These are phyloP conservation scores for Propithecus coquereli DNA, from an alignment of 2,113 vertebrate species.

Conservation along the genomic window DNA sequence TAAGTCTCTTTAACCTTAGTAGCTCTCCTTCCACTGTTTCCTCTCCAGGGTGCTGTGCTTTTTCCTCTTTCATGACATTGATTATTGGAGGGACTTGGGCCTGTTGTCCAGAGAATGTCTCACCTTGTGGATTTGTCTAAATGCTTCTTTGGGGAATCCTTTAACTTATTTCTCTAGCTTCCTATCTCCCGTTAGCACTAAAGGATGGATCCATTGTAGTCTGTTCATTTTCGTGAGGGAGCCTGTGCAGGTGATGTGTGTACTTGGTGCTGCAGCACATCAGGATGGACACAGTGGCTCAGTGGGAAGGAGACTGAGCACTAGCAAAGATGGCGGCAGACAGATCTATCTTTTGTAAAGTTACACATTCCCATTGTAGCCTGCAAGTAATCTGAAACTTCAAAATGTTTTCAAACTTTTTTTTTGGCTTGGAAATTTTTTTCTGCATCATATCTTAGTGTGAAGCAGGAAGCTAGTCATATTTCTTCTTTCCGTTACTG, in stretches of 20 bases:
- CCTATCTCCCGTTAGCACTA: neutral
- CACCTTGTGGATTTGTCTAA: neutral
- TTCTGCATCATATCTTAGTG: neutral
- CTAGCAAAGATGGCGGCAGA: neutral
- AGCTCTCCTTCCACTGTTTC: neutral
- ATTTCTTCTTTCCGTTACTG: conserved; percentile 5
- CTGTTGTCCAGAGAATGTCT: neutral
- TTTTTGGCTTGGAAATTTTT: neutral
- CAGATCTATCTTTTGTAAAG: neutral
- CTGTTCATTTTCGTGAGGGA: neutral
- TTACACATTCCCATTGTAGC: neutral
- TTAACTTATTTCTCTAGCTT: neutral
- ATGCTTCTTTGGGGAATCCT: neutral
- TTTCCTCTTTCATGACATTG: neutral
- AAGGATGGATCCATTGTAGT: neutral
- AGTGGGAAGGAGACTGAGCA: neutral
- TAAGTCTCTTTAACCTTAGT: neutral
- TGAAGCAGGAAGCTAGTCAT: neutral
- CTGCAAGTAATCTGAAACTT: neutral
- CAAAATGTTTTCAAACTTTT: neutral
- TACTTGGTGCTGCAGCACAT: neutral
- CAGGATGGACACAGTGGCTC: neutral
- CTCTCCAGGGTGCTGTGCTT: neutral
- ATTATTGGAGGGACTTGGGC: neutral
- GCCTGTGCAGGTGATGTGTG: neutral